phyloP scores from a whole-genome alignment of 2,888 invertebrate species.

The Metopia argyrocephala region DNA sequence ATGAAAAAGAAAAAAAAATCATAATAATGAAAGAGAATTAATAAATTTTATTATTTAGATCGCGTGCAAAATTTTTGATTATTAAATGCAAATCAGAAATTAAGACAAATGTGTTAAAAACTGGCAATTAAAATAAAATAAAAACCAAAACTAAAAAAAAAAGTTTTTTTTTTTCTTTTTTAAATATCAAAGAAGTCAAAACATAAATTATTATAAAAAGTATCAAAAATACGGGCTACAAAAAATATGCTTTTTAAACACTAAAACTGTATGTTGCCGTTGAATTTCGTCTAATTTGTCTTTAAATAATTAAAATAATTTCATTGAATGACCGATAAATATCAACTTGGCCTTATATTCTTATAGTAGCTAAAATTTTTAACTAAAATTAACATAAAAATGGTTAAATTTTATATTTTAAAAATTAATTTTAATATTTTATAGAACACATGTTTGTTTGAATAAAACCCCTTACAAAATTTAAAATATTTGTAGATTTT shows the following conservation, averaged over 20 bases:
- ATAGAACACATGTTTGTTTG: not conserved
- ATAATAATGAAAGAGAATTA: conserved; percentile 37
- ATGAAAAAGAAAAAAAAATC: conserved; percentile 26
- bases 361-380: too few species aligned
- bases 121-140: conserved; percentile 63
- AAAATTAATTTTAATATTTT: not conserved
- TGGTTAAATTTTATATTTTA: not conserved
- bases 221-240: too few species aligned
- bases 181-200: not conserved
- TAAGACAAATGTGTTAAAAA: conserved; percentile 65
- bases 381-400: too few species aligned
- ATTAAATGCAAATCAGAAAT: conserved; percentile 65
- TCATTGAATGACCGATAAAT: too few species aligned
- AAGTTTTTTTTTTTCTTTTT: conserved; percentile 5
- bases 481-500: not conserved
- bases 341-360: too few species aligned
- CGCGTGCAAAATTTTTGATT: conserved; percentile 63
- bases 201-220: not conserved
- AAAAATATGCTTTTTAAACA: too few species aligned
- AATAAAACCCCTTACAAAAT: not conserved
- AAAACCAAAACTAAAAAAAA: conserved; percentile 10
- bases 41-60: conserved; percentile 64
- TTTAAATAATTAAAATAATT: not conserved
- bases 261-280: too few species aligned
- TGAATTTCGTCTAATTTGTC: too few species aligned